Evolutionary conservation across 2,888 invertebrate species (phyloP).

Genomic region (Mycogona germanica): DNA sequence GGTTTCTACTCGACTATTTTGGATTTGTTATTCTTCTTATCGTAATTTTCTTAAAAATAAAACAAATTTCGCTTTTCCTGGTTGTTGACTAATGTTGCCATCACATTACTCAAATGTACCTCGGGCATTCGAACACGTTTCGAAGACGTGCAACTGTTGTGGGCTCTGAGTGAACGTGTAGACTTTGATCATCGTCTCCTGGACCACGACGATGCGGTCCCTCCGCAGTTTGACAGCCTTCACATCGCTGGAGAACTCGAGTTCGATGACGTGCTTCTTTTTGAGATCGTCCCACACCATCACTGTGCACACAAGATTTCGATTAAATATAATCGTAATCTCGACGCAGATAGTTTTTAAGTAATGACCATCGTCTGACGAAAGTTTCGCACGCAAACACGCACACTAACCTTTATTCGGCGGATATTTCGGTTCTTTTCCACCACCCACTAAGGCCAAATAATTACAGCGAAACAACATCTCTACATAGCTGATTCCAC

Average conservation of each 20-base stretch:
- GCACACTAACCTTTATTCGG: slow-evolving; percentile 57
- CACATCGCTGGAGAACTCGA: slow-evolving; percentile 90
- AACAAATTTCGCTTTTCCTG: not conserved
- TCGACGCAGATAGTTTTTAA: too few relatives aligned
- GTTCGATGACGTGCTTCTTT: slow-evolving; percentile 82
- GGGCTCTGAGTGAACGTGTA: slow-evolving; percentile 95
- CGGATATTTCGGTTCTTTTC: slow-evolving; percentile 80
- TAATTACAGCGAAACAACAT: slow-evolving; percentile 98
- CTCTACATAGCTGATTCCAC: slow-evolving; percentile 87
- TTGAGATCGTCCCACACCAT: slow-evolving; percentile 98
- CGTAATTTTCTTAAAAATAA: too few relatives aligned
- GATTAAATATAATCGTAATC: too few relatives aligned
- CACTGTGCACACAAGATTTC: too few relatives aligned
- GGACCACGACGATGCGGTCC: slow-evolving; percentile 90
- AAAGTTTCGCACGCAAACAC: too few relatives aligned
- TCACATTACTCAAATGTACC: slow-evolving; percentile 36
- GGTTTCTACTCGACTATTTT: too few relatives aligned
- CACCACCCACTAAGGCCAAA: slow-evolving; percentile 90
- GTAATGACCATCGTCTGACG: too few relatives aligned
- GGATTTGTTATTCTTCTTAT: too few relatives aligned
- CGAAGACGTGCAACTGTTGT: slow-evolving; percentile 90
- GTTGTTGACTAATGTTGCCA: not conserved
- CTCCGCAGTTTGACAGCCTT: slow-evolving; percentile 82
- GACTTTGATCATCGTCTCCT: slow-evolving; percentile 91
- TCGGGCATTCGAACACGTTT: slow-evolving; percentile 82